A percentile compares a stretch with the other conserved stretches of the same genome.
Conservation (phyloP, 2,797 vertebrate genomes). For the Gadopsis marmoratus region DNA sequence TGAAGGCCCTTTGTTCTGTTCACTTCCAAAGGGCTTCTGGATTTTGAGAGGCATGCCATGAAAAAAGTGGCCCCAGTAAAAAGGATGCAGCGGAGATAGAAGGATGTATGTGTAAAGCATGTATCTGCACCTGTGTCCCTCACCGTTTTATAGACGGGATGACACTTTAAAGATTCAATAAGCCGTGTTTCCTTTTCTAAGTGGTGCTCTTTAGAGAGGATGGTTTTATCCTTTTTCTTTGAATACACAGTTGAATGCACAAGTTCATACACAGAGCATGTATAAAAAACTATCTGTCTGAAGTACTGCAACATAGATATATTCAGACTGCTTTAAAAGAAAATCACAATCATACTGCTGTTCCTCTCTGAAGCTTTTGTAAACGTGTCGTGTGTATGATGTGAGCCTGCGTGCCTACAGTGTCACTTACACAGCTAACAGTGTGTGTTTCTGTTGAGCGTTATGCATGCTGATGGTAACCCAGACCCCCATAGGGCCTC, state of each 20-base stretch:
- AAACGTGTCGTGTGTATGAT: slow-evolving; percentile 26
- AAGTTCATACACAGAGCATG: not conserved
- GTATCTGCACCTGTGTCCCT: not conserved
- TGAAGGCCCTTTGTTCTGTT: slow-evolving; percentile 23
- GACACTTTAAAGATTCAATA: slow-evolving; percentile 12
- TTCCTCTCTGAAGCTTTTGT: not conserved
- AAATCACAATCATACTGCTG: not conserved
- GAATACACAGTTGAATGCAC: not conserved
- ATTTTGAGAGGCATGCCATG: slow-evolving; percentile 23
- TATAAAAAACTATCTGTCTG: not conserved
- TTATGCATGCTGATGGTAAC: slow-evolving; percentile 79
- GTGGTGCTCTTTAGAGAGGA: slow-evolving; percentile 6
- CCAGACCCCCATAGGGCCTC: slow-evolving; percentile 65
- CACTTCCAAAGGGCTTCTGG: not conserved
- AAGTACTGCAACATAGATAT: not conserved
- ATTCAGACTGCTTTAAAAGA: not conserved
- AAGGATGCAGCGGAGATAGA: not conserved
- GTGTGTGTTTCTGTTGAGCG: slow-evolving; percentile 72
- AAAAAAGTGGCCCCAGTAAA: slow-evolving; percentile 37
- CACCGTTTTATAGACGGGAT: not conserved
- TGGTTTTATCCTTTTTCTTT: not conserved
- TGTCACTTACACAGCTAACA: slow-evolving; percentile 43
- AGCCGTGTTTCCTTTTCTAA: not conserved
- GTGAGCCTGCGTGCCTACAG: slow-evolving; percentile 22
- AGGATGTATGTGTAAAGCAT: not conserved